Percentiles rank a stretch among this genome's conserved stretches.
phyloP scores from a whole-genome alignment of 2,113 vertebrate genomes.

The Mastomys natalensis region DNA sequence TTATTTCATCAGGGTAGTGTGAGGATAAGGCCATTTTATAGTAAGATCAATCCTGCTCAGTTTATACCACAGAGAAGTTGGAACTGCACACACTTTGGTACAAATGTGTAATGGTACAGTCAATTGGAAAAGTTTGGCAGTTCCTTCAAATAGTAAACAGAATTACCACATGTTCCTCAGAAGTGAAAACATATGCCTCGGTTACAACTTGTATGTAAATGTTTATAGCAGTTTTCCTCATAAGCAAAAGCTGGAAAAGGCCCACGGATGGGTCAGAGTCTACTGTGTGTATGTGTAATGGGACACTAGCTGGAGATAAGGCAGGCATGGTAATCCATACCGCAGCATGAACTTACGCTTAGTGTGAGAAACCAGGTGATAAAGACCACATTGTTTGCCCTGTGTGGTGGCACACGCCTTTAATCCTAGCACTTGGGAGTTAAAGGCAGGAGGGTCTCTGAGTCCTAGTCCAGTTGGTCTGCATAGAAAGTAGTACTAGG shows the following conservation, averaged over 20 bases:
- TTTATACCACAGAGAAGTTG: background rate
- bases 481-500: no score
- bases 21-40: background rate
- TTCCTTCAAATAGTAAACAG: slow-evolving; percentile 30
- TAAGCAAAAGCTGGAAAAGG: slow-evolving; percentile 12
- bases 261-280: background rate
- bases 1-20: background rate
- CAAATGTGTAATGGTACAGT: background rate
- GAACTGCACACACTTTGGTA: background rate
- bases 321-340: background rate
- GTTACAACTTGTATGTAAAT: background rate
- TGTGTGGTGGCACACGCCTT: background rate
- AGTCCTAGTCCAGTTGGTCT: background rate
- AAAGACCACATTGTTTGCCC: slow-evolving; percentile 21
- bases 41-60: background rate
- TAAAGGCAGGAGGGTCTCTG: background rate
- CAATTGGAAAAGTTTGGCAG: background rate
- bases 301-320: slow-evolving; percentile 3
- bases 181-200: background rate
- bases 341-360: background rate
- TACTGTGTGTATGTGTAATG: background rate
- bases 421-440: background rate
- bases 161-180: background rate
- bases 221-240: slow-evolving; percentile 31
- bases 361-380: background rate